Base-by-base conservation (phyloP, 1,140 invertebrate genomes). In the Trachymyrmex septentrionalis region DNA sequence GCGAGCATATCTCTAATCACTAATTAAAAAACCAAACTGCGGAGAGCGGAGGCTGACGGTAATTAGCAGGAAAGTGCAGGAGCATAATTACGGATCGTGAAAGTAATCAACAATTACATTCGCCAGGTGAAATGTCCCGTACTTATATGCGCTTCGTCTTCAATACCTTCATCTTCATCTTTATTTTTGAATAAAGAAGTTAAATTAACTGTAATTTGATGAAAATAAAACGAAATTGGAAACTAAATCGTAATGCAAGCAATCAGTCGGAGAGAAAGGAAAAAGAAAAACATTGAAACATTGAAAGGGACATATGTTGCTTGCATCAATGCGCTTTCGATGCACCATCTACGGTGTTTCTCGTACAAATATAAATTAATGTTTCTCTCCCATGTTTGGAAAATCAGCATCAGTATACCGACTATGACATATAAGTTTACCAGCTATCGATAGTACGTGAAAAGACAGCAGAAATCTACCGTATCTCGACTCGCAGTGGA, bases 51-150 rank as follows among this genome's bases (percentile, higher is more conserved):
- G 69, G 77, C 66, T 89, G 78, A 34, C 53, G 21, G 84, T 87
- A 92, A 92, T 92, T 92, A 90, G 72, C 88, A 92, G 84, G 92
- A 92, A 92, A 92, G 89, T 87, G 75, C 61, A 69, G 21, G 50
- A 71, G 50, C 38, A 69, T 86, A 91, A 91, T 92, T 92, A 87
- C 27, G 63, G 67, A 80, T 86, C 86, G 87, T 73, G 89, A 92
- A 91, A 92, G 91, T 89, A 89, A 90, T 88, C 72, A 53, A 57
- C 48, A 55, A 63, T 76, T 86, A 86, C 14, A 24, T 24, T 61
- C 53, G 78, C 77, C 59, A 16, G 59, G 86, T 88, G 86, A 90
- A 90, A 85, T 86, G 75, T 61, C 57, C 21, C 5, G 53, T 50
- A 30, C 14, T 61, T 48, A 3, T 30, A 7, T 44, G 14, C 6